Evolutionary conservation across 2,113 vertebrate species (phyloP), one percentile per base, ranked within the genome.

Genomic region (Alectura lathami): DNA sequence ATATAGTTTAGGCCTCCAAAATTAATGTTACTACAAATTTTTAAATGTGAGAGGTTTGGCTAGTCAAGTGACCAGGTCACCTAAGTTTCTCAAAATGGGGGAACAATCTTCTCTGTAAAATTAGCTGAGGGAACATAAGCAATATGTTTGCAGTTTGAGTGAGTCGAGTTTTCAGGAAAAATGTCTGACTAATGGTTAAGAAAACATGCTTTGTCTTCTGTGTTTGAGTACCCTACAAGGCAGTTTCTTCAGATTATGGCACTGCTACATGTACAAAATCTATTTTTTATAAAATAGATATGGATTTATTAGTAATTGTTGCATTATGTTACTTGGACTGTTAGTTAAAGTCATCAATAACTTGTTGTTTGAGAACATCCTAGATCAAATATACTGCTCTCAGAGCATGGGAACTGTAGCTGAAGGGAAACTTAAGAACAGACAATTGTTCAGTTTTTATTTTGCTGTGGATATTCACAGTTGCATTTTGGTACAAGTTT

Each of bases 1-100:
- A 21, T 0, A 0, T 38, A 29, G 9, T 47, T 75, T n/a, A 88
- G 8, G 17, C 11, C 10, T 85, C 34, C 1, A 4, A 42, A 76
- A 11, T 38, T 45, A 26, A 42, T 36, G 17, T 36, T 85, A 8
- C 12, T 36, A 9, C 11, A 8, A 17, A 29, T 17, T 30, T 50
- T 63, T 60, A 40, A 9, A 62, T 50, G 29, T 60, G 66, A 68
- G 24, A 92, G 62, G 32, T 47, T 79, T 75, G 56, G 17, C 53
- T 67, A 42, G 47, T 16, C 13, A 50, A 54, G 11, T 27, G 11
- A 51, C 40, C 22, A 24, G 47, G 21, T 32, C 17, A 26, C 34
- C 47, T 4, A 51, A 20, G 13, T 47, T 72, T 56, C 66, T 40
- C 8, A 27, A 43, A 18, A 26, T 20, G 38, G 27, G 7, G 34